Percentiles rank a stretch among this genome's conserved stretches.
phyloP scores from a whole-genome alignment of 2,888 invertebrate genomes.

The Lymantria monacha region DNA sequence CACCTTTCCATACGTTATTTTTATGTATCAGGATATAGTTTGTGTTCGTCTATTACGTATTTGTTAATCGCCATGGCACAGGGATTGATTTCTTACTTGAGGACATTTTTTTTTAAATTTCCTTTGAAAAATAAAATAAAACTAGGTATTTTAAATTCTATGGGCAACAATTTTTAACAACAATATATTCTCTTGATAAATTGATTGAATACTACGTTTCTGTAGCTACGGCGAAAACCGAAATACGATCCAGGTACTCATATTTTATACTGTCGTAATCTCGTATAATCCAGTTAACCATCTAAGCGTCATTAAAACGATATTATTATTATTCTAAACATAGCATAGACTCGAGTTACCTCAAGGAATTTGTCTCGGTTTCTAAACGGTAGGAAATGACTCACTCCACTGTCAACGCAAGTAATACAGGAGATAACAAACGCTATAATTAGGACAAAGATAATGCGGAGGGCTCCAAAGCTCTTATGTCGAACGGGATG shows the following conservation, averaged over 20 bases:
- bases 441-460: conserved; percentile 36
- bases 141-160: too few species aligned
- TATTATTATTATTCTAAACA: conserved; percentile 24
- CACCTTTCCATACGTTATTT: too few species aligned
- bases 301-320: conserved; percentile 20
- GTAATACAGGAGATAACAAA: conserved; percentile 36
- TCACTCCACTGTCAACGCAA: conserved; percentile 36
- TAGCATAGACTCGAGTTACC: conserved; percentile 13
- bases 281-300: conserved; percentile 20
- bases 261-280: conserved; percentile 13
- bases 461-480: conserved; percentile 29
- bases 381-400: conserved; percentile 35
- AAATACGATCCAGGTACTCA: conserved; percentile 1
- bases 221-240: conserved; percentile 3
- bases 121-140: too few species aligned
- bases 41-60: too few species aligned
- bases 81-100: too few species aligned
- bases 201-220: too few species aligned
- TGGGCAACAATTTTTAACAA: too few species aligned
- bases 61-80: too few species aligned
- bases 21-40: too few species aligned
- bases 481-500: conserved; percentile 33
- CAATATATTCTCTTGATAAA: too few species aligned
- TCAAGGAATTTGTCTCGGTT: conserved; percentile 32
- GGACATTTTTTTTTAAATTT: too few species aligned